phyloP scores from a whole-genome alignment of 2,888 invertebrate genomes.

The Agriopis marginaria region DNA sequence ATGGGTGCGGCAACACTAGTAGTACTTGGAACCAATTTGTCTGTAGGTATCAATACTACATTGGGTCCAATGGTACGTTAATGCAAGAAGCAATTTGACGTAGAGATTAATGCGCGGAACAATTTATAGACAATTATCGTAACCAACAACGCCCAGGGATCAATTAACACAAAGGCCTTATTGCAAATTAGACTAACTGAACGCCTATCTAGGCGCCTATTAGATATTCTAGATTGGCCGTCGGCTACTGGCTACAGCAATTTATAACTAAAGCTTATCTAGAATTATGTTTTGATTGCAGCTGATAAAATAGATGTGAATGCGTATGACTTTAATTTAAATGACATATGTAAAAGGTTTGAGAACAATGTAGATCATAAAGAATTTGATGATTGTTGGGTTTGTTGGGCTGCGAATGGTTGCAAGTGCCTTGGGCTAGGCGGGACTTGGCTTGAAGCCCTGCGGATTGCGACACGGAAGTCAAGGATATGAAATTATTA shows the following conservation, averaged over 20 bases:
- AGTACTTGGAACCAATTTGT: conserved; percentile 22
- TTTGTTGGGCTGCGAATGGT: not conserved
- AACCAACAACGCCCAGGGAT: conserved; percentile 75
- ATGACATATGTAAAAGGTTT: not conserved
- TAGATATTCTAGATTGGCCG: conserved; percentile 70
- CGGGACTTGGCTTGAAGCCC: conserved; percentile 5
- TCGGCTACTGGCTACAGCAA: conserved; percentile 53
- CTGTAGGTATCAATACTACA: conserved; percentile 47
- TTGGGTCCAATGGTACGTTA: conserved; percentile 63
- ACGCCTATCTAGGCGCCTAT: conserved; percentile 67
- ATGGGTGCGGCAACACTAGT: conserved; percentile 16
- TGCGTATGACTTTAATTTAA: conserved; percentile 3
- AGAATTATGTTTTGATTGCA: conserved; percentile 51
- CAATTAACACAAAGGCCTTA: conserved; percentile 82
- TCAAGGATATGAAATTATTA: conserved; percentile 13
- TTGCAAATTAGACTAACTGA: conserved; percentile 81
- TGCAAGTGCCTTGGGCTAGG: conserved; percentile 2
- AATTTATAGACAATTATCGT: conserved; percentile 85
- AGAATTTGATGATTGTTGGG: not conserved
- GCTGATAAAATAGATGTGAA: conserved; percentile 27
- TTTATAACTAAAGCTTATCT: conserved; percentile 54
- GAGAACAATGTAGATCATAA: not conserved
- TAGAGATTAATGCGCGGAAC: conserved; percentile 80
- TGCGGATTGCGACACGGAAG: conserved; percentile 20
- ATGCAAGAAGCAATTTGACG: conserved; percentile 75